Conservation (phyloP, 1,140 invertebrate genomes). For the Calephelis nemesis region DNA sequence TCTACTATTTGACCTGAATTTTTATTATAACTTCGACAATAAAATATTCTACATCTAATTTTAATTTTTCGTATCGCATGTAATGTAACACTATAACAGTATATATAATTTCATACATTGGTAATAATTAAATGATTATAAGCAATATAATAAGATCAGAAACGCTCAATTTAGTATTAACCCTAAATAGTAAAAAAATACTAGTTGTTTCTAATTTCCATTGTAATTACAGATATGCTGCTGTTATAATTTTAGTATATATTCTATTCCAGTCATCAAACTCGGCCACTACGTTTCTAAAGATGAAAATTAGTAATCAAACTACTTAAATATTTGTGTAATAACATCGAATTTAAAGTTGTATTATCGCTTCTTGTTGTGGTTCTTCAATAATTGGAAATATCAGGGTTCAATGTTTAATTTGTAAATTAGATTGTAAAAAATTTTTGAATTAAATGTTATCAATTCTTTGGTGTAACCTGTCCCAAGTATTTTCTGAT, state of each 20-base stretch:
- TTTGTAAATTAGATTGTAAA: constrained; percentile 62
- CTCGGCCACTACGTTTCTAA: constrained; percentile 33
- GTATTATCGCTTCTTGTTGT: constrained; percentile 71
- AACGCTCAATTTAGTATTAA: constrained; percentile 67
- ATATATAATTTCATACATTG: constrained; percentile 27
- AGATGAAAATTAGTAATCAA: constrained; percentile 36
- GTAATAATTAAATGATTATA: constrained; percentile 31
- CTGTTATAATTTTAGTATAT: neutral
- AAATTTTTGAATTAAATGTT: constrained; percentile 46
- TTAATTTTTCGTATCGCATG: constrained; percentile 29
- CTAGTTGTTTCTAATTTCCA: neutral
- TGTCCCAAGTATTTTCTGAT: constrained; percentile 48
- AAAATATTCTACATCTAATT: constrained; percentile 45
- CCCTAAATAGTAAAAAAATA: constrained; percentile 3
- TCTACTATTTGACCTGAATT: constrained; percentile 19
- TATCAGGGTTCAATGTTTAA: constrained; percentile 74
- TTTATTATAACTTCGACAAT: constrained; percentile 62
- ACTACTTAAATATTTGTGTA: constrained; percentile 58
- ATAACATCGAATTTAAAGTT: constrained; percentile 76
- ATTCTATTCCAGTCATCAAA: constrained; percentile 3
- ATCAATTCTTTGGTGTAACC: constrained; percentile 40
- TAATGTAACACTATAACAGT: constrained; percentile 19
- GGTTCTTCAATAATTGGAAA: constrained; percentile 71
- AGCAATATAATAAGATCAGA: constrained; percentile 60
- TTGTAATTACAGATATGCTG: neutral